These are phyloP conservation scores for Drosophila silvestris DNA, from an alignment of 2,888 invertebrate species.

Conservation along the genomic window DNA sequence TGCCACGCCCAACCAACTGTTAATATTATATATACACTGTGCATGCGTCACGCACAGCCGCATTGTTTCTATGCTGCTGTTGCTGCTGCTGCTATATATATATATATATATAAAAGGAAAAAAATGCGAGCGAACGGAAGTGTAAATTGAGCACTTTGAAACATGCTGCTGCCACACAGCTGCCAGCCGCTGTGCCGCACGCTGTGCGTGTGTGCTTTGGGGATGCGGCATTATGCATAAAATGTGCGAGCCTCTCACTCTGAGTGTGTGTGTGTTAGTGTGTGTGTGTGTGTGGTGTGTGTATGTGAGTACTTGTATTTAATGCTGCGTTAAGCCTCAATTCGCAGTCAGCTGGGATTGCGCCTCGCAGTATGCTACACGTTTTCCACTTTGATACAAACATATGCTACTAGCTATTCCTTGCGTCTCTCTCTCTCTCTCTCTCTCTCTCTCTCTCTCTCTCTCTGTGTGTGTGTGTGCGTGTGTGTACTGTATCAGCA, in stretches of 20 bases:
- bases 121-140: conserved; percentile 59
- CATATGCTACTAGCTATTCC: conserved; percentile 59
- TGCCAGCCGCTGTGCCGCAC: conserved; percentile 39
- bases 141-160: conserved; percentile 79
- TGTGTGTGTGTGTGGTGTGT: conserved; percentile 13
- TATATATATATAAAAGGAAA: conserved; percentile 16
- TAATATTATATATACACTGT: conserved; percentile 26
- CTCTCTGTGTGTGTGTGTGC: conserved; percentile 19
- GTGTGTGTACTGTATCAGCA: conserved; percentile 26
- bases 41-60: conserved; percentile 52
- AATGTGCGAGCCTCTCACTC: conserved; percentile 31
- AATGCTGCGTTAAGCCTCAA: conserved; percentile 55
- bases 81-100: background rate
- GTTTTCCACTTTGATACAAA: conserved; percentile 42
- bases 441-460: background rate
- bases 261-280: background rate
- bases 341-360: conserved; percentile 75
- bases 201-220: conserved; percentile 53
- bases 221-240: conserved; percentile 58
- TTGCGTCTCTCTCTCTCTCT: background rate
- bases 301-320: conserved; percentile 55
- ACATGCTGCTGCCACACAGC: conserved; percentile 49
- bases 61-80: conserved; percentile 33
- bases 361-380: conserved; percentile 68
- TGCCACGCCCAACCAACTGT: background rate